Percentiles rank a stretch among this genome's conserved stretches.
Conservation (phyloP, 2,888 invertebrate genomes). For the Hermaeophaga mercurialis region DNA sequence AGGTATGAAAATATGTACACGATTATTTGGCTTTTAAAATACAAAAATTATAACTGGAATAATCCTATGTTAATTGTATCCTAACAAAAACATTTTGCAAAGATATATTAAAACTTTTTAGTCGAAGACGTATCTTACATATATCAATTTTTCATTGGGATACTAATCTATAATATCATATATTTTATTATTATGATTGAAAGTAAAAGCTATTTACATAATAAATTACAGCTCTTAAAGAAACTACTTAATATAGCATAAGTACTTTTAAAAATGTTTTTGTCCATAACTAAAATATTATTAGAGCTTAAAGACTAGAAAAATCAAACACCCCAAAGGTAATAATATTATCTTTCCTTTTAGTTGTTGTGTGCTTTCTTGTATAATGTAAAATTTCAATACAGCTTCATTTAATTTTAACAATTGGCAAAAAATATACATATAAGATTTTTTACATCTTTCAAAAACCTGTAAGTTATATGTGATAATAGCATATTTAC, state of each 20-base stretch:
- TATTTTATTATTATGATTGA: not conserved
- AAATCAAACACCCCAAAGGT: not conserved
- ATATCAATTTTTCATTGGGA: too few relatives aligned
- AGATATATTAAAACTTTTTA: not conserved
- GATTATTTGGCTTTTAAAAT: conserved; percentile 9
- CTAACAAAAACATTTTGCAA: not conserved
- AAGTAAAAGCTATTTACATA: not conserved
- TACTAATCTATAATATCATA: not conserved
- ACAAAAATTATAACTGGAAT: not conserved
- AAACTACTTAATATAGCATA: not conserved
- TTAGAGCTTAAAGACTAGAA: conserved; percentile 11
- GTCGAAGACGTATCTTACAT: too few relatives aligned
- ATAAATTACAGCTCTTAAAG: not conserved
- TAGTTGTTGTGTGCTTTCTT: too few relatives aligned
- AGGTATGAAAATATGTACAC: conserved; percentile 1
- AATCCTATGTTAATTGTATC: not conserved
- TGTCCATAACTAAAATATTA: not conserved
- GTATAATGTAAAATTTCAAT: too few relatives aligned
- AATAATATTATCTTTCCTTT: too few relatives aligned
- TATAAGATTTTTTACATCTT: too few relatives aligned
- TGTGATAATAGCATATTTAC: too few relatives aligned
- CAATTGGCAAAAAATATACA: too few relatives aligned
- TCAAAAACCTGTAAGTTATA: too few relatives aligned
- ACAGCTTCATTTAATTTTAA: too few relatives aligned
- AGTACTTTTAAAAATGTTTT: not conserved